Base-by-base conservation (phyloP, 2,113 vertebrate species). In the Chaetodon trifascialis region DNA sequence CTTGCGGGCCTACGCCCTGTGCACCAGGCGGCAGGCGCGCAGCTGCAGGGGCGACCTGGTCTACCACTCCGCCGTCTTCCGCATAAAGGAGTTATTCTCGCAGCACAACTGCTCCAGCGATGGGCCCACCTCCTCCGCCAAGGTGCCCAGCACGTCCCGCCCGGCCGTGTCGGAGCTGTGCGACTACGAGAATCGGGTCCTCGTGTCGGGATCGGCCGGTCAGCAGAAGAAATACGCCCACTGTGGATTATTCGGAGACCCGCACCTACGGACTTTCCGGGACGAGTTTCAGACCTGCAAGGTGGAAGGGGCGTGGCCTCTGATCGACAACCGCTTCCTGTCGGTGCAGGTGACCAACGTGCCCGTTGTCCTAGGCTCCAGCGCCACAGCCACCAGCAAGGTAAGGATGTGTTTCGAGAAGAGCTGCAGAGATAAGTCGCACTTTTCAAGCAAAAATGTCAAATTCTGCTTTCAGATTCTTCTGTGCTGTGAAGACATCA, bases 281-380 rank as follows among this genome's bases (percentile, higher is more conserved):
- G 95, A 96, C 7, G 96, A 96, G 91, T 96, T 97, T 91, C 96
- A 96, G 93, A 97, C 96, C 21, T 97, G 96, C 84, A 95, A 96
- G 79, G 95, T 96, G 58, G 95, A 96, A 62, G 96, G 96, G 63
- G 96, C 96, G 47, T 96, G 96, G 96, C 96, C 96, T 17, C 93
- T 97, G 68, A 96, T 97, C 7, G 95, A 97, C 76, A 96, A 96
- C 84, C 94, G 91, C 73, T 96, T 94, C 94, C 91, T 97, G 86
- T 96, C 96, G 0, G 96, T 97, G 64, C 96, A 97, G 93, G 96
- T 97, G 90, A 96, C 96, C 86, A 97, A 96, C 1, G 95, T 97
- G 21, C 95, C 96, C 0, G 96, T 97, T 5, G 94, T 96, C 46
- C 92, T 93, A 0, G 95, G 95, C 19, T 96, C 95, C 63, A 96